A percentile compares a stretch with the other conserved stretches of the same genome.
These are phyloP conservation scores for Propithecus perrieri DNA, from an alignment of 2,797 vertebrate genomes.

Conservation along the genomic window DNA sequence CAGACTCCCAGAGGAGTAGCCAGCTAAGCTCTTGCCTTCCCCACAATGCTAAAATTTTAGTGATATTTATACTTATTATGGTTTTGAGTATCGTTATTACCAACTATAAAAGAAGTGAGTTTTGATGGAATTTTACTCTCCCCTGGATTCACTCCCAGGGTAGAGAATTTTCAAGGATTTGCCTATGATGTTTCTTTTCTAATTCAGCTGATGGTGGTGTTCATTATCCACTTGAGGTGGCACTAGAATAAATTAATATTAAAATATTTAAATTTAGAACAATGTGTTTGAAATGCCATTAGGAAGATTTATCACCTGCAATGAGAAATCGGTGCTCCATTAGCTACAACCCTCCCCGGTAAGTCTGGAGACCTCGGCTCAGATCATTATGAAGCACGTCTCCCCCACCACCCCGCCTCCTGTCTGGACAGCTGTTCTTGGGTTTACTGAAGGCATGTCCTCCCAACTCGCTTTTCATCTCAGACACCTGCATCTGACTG, in stretches of 20 bases:
- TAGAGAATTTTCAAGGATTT: conserved; percentile 21
- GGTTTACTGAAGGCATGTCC: background rate
- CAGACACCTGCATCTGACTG: background rate
- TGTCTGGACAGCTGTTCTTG: conserved; percentile 52
- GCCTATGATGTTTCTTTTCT: conserved; percentile 52
- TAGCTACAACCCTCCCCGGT: conserved; percentile 36
- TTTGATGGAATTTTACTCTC: background rate
- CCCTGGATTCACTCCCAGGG: background rate
- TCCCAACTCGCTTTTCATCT: background rate
- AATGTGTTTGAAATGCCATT: conserved; percentile 72
- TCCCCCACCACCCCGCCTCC: background rate
- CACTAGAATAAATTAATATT: conserved; percentile 85
- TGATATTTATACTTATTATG: background rate
- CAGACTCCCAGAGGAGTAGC: background rate
- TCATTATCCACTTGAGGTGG: conserved; percentile 75
- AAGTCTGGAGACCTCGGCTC: conserved; percentile 47
- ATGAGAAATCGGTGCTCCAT: conserved; percentile 64
- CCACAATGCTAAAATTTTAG: background rate
- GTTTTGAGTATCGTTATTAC: background rate
- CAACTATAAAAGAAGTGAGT: conserved; percentile 4
- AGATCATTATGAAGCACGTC: conserved; percentile 31
- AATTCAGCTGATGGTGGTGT: conserved; percentile 57
- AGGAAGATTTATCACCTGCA: conserved; percentile 76
- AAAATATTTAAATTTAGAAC: conserved; percentile 84
- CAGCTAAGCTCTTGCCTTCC: background rate